Evolutionary conservation across 2,888 invertebrate species (phyloP), one percentile per base, ranked within the genome.

Genomic region (Synanthedon tipuliformis): DNA sequence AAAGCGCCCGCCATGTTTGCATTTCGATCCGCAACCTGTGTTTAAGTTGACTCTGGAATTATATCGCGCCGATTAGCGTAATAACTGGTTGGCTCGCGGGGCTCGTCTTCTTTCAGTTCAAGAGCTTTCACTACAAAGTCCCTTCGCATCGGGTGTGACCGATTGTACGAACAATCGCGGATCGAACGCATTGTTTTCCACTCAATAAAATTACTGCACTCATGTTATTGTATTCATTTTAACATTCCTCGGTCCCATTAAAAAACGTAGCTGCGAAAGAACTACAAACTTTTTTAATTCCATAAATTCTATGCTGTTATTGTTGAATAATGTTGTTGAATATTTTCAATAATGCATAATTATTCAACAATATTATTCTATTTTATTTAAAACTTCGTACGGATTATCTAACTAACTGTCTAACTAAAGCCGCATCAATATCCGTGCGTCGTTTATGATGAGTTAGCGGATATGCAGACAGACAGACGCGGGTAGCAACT

Each of bases 61-160:
- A 88, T 88, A 87, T 87, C 83, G 81, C 76, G 73, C 78, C 86
- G 86, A 88, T 88, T 88, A 88, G 87, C 79, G 85, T 88, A 88
- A 88, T 87, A 86, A 87, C 88, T 84, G 86, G 85, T 84, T 84
- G 81, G 78, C 68, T 75, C 72, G 73, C 68, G 66, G 67, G 68
- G 74, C 80, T 83, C 84, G 83, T 85, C 78, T 81, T 77, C 74
- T 81, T 81, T 77, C 77, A 77, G 73, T 63, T 62, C 71, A 72
- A 74, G 75, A 75, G 76, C 77, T 78, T 79, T 75, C 75, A 75
- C 74, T 76, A 67, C 74, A 68, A 71, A 77, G 75, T 75, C 75
- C 70, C 70, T 71, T 61, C 65, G 71, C 68, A 71, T 73, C 72
- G 73, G 73, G 58, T 59, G 61, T 62, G 60, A 73, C 73, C 69